Conservation (phyloP, 2,113 vertebrate genomes). For the Gavia stellata region DNA sequence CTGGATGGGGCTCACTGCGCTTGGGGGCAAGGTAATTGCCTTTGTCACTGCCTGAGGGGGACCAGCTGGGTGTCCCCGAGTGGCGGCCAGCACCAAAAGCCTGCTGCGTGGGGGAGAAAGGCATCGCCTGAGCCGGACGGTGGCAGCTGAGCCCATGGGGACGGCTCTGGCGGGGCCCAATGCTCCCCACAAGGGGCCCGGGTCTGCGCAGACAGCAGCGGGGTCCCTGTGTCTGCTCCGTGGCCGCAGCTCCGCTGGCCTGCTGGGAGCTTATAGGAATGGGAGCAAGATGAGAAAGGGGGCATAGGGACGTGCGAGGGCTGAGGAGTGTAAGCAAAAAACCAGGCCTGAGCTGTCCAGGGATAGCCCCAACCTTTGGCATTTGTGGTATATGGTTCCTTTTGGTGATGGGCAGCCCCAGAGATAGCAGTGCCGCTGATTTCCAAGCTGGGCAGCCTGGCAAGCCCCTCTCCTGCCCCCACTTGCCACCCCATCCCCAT, state of each 20-base stretch:
- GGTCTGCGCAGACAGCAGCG: not conserved
- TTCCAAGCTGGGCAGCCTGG: not conserved
- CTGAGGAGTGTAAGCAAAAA: not conserved
- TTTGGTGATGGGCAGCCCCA: not conserved
- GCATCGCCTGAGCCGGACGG: not conserved
- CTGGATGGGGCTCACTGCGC: not conserved
- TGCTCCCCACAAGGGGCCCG: accelerated
- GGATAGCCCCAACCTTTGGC: not conserved
- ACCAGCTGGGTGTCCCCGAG: not conserved
- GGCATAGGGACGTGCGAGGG: not conserved
- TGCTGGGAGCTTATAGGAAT: not conserved
- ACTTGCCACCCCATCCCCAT: not conserved
- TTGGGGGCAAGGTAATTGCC: constrained; percentile 6
- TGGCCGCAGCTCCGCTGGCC: accelerated
- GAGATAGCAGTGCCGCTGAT: not conserved
- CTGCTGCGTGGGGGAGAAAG: not conserved
- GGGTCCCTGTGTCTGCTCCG: not conserved
- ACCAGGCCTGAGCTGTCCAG: not conserved
- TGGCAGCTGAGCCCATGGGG: not conserved
- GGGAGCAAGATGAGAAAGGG: not conserved
- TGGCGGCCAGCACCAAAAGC: not conserved
- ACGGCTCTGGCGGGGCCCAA: accelerated
- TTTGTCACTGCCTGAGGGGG: constrained; percentile 1
- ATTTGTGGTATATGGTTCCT: accelerated
- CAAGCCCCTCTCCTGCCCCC: not conserved